Conservation (phyloP, 2,797 vertebrate genomes). For the Sphaeramia orbicularis region DNA sequence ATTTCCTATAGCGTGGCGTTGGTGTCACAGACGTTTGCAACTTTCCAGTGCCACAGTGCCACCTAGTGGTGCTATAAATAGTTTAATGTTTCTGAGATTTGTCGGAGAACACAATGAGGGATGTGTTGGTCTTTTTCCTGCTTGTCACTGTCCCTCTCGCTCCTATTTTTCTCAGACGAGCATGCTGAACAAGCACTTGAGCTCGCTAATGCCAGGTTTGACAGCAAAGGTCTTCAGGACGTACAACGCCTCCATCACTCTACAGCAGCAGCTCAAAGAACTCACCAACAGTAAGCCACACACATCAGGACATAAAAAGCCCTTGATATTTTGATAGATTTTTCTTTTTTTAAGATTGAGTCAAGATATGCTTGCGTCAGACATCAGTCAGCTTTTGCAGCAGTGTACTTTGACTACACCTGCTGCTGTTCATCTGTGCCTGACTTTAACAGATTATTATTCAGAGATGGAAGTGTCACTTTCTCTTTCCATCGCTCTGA, state of each 20-base stretch:
- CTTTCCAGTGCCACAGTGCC: slow-evolving; percentile 70
- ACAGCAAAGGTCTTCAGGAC: slow-evolving; percentile 88
- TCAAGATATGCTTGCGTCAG: slow-evolving; percentile 28
- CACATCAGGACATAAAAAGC: slow-evolving; percentile 10
- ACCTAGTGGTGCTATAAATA: slow-evolving; percentile 45
- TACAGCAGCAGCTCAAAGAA: slow-evolving; percentile 84
- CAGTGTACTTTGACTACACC: slow-evolving; percentile 34
- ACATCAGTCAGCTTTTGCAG: slow-evolving; percentile 36
- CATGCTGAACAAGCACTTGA: slow-evolving; percentile 82
- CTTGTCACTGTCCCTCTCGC: neutral
- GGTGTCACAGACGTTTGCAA: neutral
- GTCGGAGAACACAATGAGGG: neutral
- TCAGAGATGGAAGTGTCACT: slow-evolving; percentile 60
- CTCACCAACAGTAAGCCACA: slow-evolving; percentile 81
- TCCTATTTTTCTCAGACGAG: slow-evolving; percentile 63
- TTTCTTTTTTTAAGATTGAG: slow-evolving; percentile 34
- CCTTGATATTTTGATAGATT: slow-evolving; percentile 27
- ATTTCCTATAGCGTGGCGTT: slow-evolving; percentile 16
- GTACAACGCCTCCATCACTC: slow-evolving; percentile 85
- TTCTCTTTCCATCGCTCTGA: slow-evolving; percentile 18
- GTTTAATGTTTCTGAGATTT: neutral
- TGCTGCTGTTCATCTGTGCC: slow-evolving; percentile 34
- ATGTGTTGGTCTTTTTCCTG: neutral
- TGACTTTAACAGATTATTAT: slow-evolving; percentile 49
- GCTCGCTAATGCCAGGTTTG: slow-evolving; percentile 85